Conservation (phyloP, 2,113 vertebrate species). For the Mobula hypostoma region DNA sequence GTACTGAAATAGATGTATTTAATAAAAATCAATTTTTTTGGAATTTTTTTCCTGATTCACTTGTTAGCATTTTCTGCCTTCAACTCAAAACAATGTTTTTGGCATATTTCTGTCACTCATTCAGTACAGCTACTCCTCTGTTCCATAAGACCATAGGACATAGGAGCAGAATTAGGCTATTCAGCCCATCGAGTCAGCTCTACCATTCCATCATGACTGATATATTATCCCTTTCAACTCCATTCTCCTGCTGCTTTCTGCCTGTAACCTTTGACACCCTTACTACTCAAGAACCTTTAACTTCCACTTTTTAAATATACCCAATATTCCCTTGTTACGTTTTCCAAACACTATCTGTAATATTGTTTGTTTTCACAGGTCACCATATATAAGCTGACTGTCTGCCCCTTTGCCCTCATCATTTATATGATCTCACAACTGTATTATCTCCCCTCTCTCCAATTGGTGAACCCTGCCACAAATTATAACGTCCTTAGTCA, state of each 20-base stretch:
- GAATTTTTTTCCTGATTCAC: not conserved
- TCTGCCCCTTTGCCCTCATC: not conserved
- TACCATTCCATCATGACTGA: no score
- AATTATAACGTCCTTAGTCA: no score
- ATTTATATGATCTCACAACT: not conserved
- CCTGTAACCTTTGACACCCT: no score
- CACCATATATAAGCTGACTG: not conserved
- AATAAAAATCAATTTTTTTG: slow-evolving; percentile 23
- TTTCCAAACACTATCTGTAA: not conserved
- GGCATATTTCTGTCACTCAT: no score
- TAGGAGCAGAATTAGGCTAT: no score
- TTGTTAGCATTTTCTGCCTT: not conserved
- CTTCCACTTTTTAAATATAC: no score
- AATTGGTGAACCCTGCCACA: not conserved
- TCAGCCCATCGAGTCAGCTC: no score
- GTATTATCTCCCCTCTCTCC: not conserved
- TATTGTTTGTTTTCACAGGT: not conserved
- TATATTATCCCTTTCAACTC: no score
- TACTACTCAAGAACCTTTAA: no score
- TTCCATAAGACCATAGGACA: no score
- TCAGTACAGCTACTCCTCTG: no score
- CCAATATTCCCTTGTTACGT: not conserved
- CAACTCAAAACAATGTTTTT: not conserved
- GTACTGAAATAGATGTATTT: slow-evolving; percentile 26
- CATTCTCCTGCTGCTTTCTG: no score